Evolutionary conservation across 2,797 vertebrate genomes (phyloP), one percentile per base, ranked within the genome.

Genomic region (Propithecus perrieri): DNA sequence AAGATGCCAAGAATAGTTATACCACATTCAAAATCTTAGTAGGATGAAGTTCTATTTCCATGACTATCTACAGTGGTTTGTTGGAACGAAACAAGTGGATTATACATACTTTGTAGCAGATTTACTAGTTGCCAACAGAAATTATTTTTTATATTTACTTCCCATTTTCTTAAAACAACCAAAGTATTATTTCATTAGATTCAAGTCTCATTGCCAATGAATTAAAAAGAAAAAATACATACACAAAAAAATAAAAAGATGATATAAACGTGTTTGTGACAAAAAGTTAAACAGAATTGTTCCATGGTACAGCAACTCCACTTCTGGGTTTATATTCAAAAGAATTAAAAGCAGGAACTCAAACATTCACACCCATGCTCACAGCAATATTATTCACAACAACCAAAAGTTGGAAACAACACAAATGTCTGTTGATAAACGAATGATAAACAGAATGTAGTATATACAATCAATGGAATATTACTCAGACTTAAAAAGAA

Each of bases 121-220:
- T 50, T 76, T 69, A 6, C 33, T 67, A 63, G 79, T 74, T 85
- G 48, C 9, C 28, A 41, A 63, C 13, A 63, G 7, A 75, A 92
- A 48, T 85, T 84, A 67, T 85, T 93, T 88, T 91, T 87, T 3
- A 57, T 76, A 43, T 85, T 81, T 93, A 53, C 20, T 83, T 87
- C 17, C 46, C 8, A 74, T 55, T 50, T 43, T 30, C 48, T 86
- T 81, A 89, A 57, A 71, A 72, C 86, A 72, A 91, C 26, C 59
- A 35, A 87, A 43, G 9, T 46, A 41, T 53, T 67, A 5, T 63
- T 87, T 93, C 41, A 90, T 69, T 90, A n/a, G 14, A 67, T 53
- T 61, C 50, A 78, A 72, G 48, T 12, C 65, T 67, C 20, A 65
- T 71, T 55, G 8, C 24, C 30, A 87, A 53, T 87, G 59, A 85